Evolutionary conservation across 2,113 vertebrate genomes (phyloP).

Genomic region (Rallus limicola): DNA sequence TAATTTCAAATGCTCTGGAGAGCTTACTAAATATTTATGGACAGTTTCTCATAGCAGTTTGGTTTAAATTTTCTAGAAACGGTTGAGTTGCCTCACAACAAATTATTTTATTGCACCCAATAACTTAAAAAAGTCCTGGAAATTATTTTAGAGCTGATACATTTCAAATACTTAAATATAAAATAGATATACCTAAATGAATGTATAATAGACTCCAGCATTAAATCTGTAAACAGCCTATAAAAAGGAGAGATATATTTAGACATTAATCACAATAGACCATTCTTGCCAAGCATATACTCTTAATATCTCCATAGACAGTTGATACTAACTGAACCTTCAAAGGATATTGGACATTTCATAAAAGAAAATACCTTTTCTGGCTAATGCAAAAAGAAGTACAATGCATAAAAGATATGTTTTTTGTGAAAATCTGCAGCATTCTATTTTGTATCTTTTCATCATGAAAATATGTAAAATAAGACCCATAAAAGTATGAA

Average conservation of each 20-base stretch:
- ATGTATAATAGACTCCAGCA: background rate
- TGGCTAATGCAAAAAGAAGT: background rate
- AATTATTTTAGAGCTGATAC: background rate
- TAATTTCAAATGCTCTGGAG: background rate
- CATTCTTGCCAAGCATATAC: background rate
- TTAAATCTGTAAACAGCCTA: background rate
- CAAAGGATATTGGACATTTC: background rate
- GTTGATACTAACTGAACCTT: background rate
- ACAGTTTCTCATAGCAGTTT: background rate
- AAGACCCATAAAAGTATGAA: background rate
- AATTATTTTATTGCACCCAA: background rate
- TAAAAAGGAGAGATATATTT: background rate
- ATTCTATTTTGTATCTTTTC: background rate
- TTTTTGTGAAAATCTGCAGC: background rate
- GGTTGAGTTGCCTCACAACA: background rate
- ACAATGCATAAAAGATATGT: rapidly evolving
- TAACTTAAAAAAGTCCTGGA: background rate
- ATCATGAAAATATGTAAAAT: background rate
- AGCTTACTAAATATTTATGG: background rate
- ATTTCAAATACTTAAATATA: background rate
- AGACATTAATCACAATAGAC: background rate
- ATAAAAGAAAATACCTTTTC: background rate
- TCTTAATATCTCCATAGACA: background rate
- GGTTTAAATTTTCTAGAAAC: background rate
- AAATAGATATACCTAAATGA: background rate